phyloP scores from a whole-genome alignment of 2,888 invertebrate species.

The Hyles lineata region DNA sequence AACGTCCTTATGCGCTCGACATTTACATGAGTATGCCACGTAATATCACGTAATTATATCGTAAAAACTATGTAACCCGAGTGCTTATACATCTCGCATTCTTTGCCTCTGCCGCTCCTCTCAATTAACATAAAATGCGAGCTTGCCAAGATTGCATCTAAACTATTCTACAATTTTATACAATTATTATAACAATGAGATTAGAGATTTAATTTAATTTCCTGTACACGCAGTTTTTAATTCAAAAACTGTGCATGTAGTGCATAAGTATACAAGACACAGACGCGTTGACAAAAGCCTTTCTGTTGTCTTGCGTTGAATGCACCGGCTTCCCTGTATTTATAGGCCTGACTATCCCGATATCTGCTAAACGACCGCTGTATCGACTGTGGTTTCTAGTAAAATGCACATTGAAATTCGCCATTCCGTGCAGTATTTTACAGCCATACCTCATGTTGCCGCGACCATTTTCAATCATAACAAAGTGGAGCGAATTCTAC shows the following conservation, averaged over 20 bases:
- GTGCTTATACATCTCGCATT: conserved; percentile 19
- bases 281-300: neutral
- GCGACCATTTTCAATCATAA: conserved; percentile 5
- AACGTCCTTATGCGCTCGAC: conserved; percentile 23
- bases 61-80: neutral
- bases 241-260: neutral
- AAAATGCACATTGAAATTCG: neutral
- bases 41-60: conserved; percentile 24
- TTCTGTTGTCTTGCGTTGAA: conserved; percentile 10
- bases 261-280: neutral
- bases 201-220: neutral
- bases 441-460: neutral
- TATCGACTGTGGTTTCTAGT: neutral
- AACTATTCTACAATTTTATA: neutral
- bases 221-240: neutral
- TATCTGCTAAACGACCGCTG: conserved; percentile 17
- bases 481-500: conserved; percentile 13
- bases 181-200: neutral
- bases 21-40: conserved; percentile 19
- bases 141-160: conserved; percentile 14
- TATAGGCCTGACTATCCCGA: neutral
- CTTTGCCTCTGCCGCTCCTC: conserved; percentile 12
- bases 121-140: conserved; percentile 18
- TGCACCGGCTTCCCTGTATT: conserved; percentile 1
- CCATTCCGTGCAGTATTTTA: neutral